Base-by-base conservation (phyloP, 2,888 invertebrate genomes). In the Chydorus sphaericus region DNA sequence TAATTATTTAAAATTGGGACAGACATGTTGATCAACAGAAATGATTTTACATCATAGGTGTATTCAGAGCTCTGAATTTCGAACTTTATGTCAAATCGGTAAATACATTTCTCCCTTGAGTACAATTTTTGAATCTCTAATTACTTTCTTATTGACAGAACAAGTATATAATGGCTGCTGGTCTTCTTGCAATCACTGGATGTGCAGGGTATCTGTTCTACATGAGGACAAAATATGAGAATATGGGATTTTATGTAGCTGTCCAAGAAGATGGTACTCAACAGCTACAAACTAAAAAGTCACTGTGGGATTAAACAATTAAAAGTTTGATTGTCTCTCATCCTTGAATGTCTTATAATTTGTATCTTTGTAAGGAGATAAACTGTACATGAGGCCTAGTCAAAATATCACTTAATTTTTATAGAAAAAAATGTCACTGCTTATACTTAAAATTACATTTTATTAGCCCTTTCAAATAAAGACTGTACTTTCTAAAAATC, bases 71-170 rank as follows among this genome's bases (percentile, higher is more conserved):
- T 29, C 73, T 90, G 0, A 93, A 93, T 72, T 92, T 85, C 71
- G 92, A 93, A 71, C 73, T 93, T 1, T 93, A 90, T 68, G 79
- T 82, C 0, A 88, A 83, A 71, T 92, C 90, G 59, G 92, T 92
- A 4, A 20, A 18, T 4, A 2, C 18, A 44, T 10, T 20, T n/a
- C 7, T 14, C 23, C n/a, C 28, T 14, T n/a, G 7, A 26, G 10
- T 23, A 20, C 14, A 39, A 54, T 30, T 14, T n/a, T n/a, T n/a
- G n/a, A n/a, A n/a, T n/a, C n/a, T n/a, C 11, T 5, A 52, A 51
- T 6, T 39, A 18, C 56, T 58, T 59, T 50, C 58, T 54, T 65
- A 64, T 66, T 78, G 79, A 61, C 75, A 90, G 91, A 92, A 92
- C 71, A 81, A 82, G 63, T 76, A 82, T 3, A 79, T 90, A 61